Evolutionary conservation across 2,888 invertebrate species (phyloP).

Genomic region (Drosophila kanekoi): DNA sequence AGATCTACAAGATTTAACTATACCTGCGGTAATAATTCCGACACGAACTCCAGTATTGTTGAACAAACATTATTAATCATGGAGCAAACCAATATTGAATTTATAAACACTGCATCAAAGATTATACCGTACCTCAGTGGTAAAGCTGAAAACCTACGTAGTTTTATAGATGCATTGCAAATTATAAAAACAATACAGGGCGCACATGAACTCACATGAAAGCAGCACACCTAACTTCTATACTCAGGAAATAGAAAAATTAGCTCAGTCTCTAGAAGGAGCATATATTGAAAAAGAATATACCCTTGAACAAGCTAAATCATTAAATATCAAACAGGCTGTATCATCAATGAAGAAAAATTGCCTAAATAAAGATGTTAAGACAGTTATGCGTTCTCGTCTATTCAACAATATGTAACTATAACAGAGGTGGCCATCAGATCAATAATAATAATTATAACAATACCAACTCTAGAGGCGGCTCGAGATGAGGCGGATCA

Average conservation of each 20-base stretch:
- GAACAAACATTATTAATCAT: too few species aligned
- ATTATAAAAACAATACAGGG: background rate
- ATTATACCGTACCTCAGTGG: too few species aligned
- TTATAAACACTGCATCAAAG: too few species aligned
- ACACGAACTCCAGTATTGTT: too few species aligned
- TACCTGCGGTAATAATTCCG: too few species aligned
- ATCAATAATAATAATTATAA: background rate
- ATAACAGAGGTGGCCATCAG: conserved; percentile 1
- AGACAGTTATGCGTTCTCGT: too few species aligned
- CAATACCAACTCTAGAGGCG: background rate
- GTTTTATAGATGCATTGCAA: background rate
- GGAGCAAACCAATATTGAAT: too few species aligned
- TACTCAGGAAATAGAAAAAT: background rate
- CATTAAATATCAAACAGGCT: background rate
- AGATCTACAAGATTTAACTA: too few species aligned
- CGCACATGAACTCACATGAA: background rate
- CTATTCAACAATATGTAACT: background rate
- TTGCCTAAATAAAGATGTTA: too few species aligned
- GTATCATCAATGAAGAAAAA: too few species aligned
- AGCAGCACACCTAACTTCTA: background rate
- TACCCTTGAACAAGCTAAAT: too few species aligned
- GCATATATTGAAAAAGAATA: too few species aligned
- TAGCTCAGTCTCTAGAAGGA: conserved; percentile 1
- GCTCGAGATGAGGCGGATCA: background rate
- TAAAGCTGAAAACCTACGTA: background rate